Evolutionary conservation across 2,888 invertebrate genomes (phyloP), one percentile per base, ranked within the genome.

Genomic region (Agrochola circellaris): DNA sequence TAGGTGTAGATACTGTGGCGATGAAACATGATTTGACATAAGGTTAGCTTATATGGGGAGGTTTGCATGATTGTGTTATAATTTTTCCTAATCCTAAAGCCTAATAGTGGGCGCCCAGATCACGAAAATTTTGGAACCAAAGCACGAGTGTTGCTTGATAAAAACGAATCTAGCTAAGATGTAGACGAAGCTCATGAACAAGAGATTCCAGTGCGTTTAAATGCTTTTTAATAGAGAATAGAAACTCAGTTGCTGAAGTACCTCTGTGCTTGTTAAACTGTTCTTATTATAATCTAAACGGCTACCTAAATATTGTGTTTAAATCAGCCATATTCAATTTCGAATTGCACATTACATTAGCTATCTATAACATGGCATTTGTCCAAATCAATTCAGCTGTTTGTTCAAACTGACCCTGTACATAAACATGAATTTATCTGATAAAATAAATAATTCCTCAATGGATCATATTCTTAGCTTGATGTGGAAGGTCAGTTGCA

Each of bases 331-430:
- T 67, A 66, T 75, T 73, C 20, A 69, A 80, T 73, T 73, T 30
- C 20, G 38, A 48, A 86, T 64, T 73, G 68, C 65, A 80, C 71
- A 73, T 78, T 71, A 77, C 58, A 72, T 67, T 67, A 81, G 65
- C 62, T 68, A 72, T 70, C 66, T 64, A 67, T 73, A 68, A 26
- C 72, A 79, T 87, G 88, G 86, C 89, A 79, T 51, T 77, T 69
- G 62, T 88, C 86, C 86, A 87, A 87, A 87, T 83, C 56, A 65
- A 73, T 82, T 75, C 69, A 58, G 42, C 65, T 68, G 70, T 66
- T 79, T 54, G 38, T 62, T 73, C 56, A 54, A 69, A 80, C 77
- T 58, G 58, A 51, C 38, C 60, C 58, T 66, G 71, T 56, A 62
- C 30, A 66, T 54, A 80, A 73, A 80, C 72, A 77, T 56, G 58